These are phyloP conservation scores for Crepidodera aurea DNA, from an alignment of 2,888 invertebrate species.

Conservation along the genomic window DNA sequence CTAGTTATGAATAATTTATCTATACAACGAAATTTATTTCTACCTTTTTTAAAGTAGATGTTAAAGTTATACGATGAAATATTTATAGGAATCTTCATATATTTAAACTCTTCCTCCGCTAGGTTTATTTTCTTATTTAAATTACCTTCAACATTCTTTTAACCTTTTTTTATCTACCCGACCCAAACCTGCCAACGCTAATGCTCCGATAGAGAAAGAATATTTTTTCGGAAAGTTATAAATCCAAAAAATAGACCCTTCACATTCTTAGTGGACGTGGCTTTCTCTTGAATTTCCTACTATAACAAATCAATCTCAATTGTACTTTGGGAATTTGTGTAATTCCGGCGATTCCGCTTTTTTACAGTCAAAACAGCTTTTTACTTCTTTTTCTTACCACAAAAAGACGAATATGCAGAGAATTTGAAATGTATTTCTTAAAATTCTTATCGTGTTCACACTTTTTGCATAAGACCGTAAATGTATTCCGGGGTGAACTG, in stretches of 20 bases:
- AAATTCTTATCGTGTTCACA: constrained; percentile 6
- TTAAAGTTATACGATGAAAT: background rate
- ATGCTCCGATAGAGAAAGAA: background rate
- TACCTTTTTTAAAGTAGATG: background rate
- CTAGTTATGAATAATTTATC: background rate
- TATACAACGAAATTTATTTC: background rate
- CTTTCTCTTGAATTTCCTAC: no score
- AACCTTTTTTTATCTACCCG: background rate
- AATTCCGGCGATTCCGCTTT: background rate
- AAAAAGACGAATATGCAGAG: background rate
- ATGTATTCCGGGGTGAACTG: background rate
- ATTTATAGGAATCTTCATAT: background rate
- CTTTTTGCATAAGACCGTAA: background rate
- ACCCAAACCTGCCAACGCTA: background rate
- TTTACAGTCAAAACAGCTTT: background rate
- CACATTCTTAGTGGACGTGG: background rate
- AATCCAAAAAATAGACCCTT: background rate
- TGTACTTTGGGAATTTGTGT: background rate
- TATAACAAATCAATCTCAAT: background rate
- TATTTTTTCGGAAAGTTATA: background rate
- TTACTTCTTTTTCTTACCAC: background rate
- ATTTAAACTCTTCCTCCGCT: background rate
- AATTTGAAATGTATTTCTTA: background rate
- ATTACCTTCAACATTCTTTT: constrained; percentile 1
- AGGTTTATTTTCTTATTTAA: background rate